These are phyloP conservation scores for Drosophila neotestacea DNA, from an alignment of 2,888 invertebrate genomes.

Conservation along the genomic window DNA sequence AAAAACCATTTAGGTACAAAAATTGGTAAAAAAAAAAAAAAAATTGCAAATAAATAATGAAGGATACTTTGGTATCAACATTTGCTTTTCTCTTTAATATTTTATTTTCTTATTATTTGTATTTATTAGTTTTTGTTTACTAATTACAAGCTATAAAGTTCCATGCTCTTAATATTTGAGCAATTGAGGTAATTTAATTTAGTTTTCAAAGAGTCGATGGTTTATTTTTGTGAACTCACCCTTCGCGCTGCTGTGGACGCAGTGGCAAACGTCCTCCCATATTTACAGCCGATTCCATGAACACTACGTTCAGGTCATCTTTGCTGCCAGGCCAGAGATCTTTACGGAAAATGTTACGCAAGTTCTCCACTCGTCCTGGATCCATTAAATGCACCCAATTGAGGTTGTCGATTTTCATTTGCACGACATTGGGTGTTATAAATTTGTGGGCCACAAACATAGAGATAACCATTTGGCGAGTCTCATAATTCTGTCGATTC, in stretches of 20 bases:
- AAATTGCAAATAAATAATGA: too few species aligned
- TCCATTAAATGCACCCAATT: constrained; percentile 95
- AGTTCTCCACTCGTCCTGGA: constrained; percentile 89
- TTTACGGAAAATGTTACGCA: constrained; percentile 91
- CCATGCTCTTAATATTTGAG: neutral
- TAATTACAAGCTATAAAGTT: neutral
- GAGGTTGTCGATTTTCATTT: constrained; percentile 95
- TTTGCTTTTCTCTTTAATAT: too few species aligned
- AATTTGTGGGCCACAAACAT: constrained; percentile 89
- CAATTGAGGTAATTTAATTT: neutral
- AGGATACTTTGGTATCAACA: too few species aligned
- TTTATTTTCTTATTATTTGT: neutral
- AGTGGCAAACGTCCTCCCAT: constrained; percentile 93
- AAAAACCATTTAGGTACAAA: too few species aligned
- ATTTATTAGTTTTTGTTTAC: neutral
- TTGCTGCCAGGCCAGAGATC: constrained; percentile 92
- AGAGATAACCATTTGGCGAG: constrained; percentile 88
- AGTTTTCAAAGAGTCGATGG: neutral
- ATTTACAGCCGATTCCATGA: constrained; percentile 93
- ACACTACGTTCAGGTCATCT: constrained; percentile 92
- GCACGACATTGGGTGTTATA: constrained; percentile 91
- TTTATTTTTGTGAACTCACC: constrained; percentile 85
- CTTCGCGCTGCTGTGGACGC: constrained; percentile 93
- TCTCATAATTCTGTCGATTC: constrained; percentile 92
- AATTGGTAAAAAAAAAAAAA: too few species aligned